phyloP scores from a whole-genome alignment of 2,888 invertebrate species.

The Epinotia brunnichana region DNA sequence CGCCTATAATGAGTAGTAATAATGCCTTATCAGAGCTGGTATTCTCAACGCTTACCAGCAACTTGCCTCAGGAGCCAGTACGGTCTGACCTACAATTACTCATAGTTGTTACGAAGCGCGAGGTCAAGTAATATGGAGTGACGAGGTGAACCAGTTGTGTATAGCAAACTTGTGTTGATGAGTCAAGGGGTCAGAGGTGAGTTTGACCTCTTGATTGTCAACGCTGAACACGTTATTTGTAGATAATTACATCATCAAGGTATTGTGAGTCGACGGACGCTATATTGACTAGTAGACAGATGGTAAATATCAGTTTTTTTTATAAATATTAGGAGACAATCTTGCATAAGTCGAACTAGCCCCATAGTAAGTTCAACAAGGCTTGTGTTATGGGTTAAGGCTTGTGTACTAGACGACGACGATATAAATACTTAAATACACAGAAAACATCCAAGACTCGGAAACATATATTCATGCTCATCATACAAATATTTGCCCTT shows the following conservation, averaged over 20 bases:
- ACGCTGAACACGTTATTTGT: not conserved
- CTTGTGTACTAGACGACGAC: no score
- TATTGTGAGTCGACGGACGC: not conserved
- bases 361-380: no score
- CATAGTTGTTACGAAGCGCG: not conserved
- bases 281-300: not conserved
- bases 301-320: not conserved
- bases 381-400: no score
- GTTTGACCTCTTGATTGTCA: conserved; percentile 5
- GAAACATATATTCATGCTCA: no score
- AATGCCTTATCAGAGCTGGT: conserved; percentile 10
- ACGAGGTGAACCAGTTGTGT: not conserved
- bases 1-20: conserved; percentile 8
- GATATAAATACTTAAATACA: no score
- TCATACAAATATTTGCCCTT: no score
- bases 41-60: conserved; percentile 8
- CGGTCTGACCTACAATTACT: not conserved
- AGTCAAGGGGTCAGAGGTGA: conserved; percentile 35
- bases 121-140: not conserved
- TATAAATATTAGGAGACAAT: no score
- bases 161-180: conserved; percentile 19
- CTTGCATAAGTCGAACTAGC: no score
- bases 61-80: not conserved
- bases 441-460: no score
- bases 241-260: conserved; percentile 17